Base-by-base conservation (phyloP, 2,888 invertebrate species). In the Troides oblongomaculatus region DNA sequence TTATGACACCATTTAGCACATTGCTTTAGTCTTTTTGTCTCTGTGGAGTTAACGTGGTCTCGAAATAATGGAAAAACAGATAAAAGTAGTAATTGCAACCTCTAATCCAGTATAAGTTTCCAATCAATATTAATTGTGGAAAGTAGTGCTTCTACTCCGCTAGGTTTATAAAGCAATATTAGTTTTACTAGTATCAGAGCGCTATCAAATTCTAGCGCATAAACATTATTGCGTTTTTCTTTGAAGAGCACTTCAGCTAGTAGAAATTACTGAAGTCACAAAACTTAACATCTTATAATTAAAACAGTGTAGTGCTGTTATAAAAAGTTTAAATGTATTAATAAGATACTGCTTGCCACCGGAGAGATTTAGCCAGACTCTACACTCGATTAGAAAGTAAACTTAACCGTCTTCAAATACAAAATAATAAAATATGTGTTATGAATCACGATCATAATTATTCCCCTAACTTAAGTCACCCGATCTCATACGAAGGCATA, bases 1-100 rank as follows among this genome's bases (percentile, higher is more conserved):
- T 64, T 53, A 46, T 6, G 21, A 46, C 68, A 53, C 56, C 43
- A 64, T 69, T 69, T 39, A 69, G 62, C 62, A 65, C 64, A 62
- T 62, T 18, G 65, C 46, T 39, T 36, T 21, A 60, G 57, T 69
- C 60, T 62, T 56, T 25, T 6, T 30, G 56, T 64, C 65, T 36
- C 69, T 50, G 12, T 62, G 66, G 65, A 66, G 23, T 58, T 21
- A 30, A 30, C 53, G 62, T 65, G 46, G 56, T 69, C 65, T 43
- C 21, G 50, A 30, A 50, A 39, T 68, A 68, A 68, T 68, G 53
- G 64, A 68, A 50, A 21, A 58, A 62, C 25, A 56, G 62, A 69
- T 69, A 69, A 57, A 30, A 23, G 58, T 23, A 12, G 21, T 58
- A 58, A 62, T 43, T 25, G 50, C 36, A 61, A 21, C 39, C 59